Evolutionary conservation across 1,140 invertebrate genomes (phyloP).

Genomic region (Dreissena polymorpha): DNA sequence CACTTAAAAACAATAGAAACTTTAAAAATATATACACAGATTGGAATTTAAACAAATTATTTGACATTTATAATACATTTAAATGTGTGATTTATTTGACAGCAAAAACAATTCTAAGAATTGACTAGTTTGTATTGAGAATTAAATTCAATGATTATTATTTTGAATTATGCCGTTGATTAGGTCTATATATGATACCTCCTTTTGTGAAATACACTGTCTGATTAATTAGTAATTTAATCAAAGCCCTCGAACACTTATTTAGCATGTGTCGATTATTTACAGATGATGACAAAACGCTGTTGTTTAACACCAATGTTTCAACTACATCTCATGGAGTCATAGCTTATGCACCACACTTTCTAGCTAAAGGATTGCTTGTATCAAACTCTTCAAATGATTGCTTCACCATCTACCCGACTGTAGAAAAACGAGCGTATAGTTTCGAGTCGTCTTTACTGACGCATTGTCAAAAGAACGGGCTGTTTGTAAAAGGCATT

Average conservation of each 20-base stretch:
- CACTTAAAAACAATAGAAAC: no score
- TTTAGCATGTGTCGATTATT: neutral
- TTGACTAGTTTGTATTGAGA: no score
- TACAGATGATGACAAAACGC: neutral
- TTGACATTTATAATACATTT: no score
- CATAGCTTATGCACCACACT: neutral
- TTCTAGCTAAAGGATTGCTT: neutral
- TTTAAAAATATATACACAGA: no score
- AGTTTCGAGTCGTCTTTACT: neutral
- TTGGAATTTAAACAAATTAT: no score
- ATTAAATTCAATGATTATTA: no score
- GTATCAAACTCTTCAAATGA: neutral
- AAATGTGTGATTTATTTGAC: no score
- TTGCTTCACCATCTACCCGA: neutral
- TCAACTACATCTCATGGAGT: conserved; percentile 5
- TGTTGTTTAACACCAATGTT: neutral
- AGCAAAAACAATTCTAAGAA: no score
- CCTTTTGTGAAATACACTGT: neutral
- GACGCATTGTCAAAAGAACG: neutral
- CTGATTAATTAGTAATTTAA: neutral
- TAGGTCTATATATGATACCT: neutral
- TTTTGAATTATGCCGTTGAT: neutral
- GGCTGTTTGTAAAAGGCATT: neutral
- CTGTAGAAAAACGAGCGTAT: neutral
- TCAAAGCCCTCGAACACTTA: neutral